Percentiles rank a stretch among this genome's conserved stretches.
Evolutionary conservation across 2,113 vertebrate species (phyloP).

Genomic region (Melierax canorus): DNA sequence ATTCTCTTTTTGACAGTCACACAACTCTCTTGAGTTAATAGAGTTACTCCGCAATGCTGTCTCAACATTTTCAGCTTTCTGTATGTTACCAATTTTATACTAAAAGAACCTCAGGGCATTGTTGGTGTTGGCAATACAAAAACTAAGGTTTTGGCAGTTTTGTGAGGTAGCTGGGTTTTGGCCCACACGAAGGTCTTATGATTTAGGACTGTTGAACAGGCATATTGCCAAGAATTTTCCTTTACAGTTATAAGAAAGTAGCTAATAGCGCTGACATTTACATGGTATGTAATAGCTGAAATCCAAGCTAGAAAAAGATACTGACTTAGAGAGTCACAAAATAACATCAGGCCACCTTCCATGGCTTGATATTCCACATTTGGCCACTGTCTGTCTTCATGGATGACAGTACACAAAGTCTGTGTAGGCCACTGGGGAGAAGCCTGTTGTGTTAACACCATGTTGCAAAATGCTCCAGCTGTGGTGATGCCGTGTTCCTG

Average conservation of each 20-base stretch:
- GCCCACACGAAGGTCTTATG: not conserved
- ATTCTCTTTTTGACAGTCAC: not conserved
- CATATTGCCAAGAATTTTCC: not conserved
- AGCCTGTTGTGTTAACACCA: not conserved
- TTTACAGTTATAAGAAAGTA: not conserved
- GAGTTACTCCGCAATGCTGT: not conserved
- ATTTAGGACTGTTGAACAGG: not conserved
- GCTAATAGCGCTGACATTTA: not conserved
- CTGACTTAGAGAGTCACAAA: not conserved
- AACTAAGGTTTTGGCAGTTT: constrained; percentile 16
- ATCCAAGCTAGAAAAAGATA: not conserved
- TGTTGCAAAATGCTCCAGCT: not conserved
- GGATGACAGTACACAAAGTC: fast-evolving
- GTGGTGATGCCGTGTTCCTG: fast-evolving
- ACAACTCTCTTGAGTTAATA: not conserved
- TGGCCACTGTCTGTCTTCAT: not conserved
- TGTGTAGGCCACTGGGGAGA: not conserved
- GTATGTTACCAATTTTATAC: not conserved
- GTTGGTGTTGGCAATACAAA: not conserved
- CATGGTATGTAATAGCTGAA: not conserved
- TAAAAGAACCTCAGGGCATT: not conserved
- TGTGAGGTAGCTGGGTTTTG: not conserved
- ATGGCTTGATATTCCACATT: not conserved
- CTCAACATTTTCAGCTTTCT: constrained; percentile 5
- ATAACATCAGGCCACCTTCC: not conserved